Percentiles rank a stretch among this genome's conserved stretches.
phyloP scores from a whole-genome alignment of 2,113 vertebrate genomes.

The Malurus alboscapulatus region DNA sequence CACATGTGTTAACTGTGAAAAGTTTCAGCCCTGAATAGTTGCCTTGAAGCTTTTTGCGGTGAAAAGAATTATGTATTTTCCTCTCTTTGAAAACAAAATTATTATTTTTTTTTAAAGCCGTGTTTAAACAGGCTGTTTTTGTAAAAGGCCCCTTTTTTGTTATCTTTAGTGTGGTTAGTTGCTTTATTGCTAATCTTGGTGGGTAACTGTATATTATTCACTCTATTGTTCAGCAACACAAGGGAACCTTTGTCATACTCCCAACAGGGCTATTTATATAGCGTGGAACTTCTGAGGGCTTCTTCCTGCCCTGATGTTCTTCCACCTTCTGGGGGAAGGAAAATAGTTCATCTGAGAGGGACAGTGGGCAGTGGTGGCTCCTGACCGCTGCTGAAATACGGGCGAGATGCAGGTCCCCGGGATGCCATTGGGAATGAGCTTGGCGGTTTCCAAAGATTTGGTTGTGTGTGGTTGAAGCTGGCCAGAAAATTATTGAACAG shows the following conservation, averaged over 20 bases:
- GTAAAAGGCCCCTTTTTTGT: slow-evolving; percentile 46
- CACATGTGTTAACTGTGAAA: slow-evolving; percentile 59
- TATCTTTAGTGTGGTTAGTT: slow-evolving; percentile 64
- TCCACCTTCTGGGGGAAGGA: slow-evolving; percentile 43
- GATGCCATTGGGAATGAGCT: not conserved
- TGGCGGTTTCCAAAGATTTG: not conserved
- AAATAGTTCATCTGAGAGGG: slow-evolving; percentile 9
- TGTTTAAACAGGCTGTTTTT: slow-evolving; percentile 56
- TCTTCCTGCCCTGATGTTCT: slow-evolving; percentile 54
- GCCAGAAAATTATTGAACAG: not conserved
- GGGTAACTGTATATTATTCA: slow-evolving; percentile 67
- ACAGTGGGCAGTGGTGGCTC: not conserved
- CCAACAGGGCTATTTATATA: slow-evolving; percentile 57
- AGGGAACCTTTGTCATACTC: slow-evolving; percentile 65
- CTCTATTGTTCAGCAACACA: slow-evolving; percentile 66
- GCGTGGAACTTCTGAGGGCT: slow-evolving; percentile 5
- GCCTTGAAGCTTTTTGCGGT: slow-evolving; percentile 59
- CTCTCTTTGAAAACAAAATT: slow-evolving; percentile 54
- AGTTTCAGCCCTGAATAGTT: slow-evolving; percentile 54
- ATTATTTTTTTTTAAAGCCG: not conserved
- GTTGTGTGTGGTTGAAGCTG: not conserved
- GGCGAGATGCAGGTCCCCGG: rapidly evolving
- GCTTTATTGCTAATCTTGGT: slow-evolving; percentile 63
- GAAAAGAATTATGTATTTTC: slow-evolving; percentile 65
- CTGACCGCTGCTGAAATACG: not conserved